Evolutionary conservation across 2,888 invertebrate genomes (phyloP).

Genomic region (Neoaliturus tenellus): DNA sequence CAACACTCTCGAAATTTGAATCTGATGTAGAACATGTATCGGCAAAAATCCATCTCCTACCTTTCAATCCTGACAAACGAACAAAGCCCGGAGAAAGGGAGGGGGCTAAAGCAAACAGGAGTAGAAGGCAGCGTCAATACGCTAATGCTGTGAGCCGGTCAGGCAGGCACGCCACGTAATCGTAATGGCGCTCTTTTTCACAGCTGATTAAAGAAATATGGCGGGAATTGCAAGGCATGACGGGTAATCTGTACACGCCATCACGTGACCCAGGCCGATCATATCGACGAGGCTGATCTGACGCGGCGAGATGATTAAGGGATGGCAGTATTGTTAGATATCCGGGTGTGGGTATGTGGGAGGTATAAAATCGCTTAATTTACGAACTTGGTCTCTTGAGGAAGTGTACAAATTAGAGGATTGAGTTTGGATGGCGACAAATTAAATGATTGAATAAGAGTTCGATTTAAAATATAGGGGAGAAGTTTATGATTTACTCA

Average conservation of each 20-base stretch:
- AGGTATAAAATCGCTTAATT: too few species aligned
- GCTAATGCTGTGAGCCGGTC: not conserved
- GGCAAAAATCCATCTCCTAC: not conserved
- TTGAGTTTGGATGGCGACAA: too few species aligned
- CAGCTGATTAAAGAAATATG: slow-evolving; percentile 48
- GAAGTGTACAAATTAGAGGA: too few species aligned
- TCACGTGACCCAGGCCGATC: not conserved
- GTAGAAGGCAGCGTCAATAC: slow-evolving; percentile 21
- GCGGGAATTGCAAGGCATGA: slow-evolving; percentile 9
- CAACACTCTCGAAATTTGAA: too few species aligned
- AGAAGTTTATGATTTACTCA: too few species aligned
- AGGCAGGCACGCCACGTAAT: slow-evolving; percentile 9
- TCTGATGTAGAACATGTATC: too few species aligned
- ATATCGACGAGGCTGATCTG: not conserved
- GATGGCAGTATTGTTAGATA: too few species aligned
- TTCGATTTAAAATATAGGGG: too few species aligned
- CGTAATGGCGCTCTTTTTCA: slow-evolving; percentile 26
- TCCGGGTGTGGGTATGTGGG: too few species aligned
- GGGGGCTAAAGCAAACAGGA: not conserved
- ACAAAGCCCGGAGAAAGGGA: not conserved
- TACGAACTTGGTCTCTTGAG: too few species aligned
- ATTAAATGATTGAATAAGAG: too few species aligned
- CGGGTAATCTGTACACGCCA: slow-evolving; percentile 14
- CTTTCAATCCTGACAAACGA: not conserved
- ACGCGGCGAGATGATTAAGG: not conserved